Evolutionary conservation across 1,140 invertebrate species (phyloP), one percentile per base, ranked within the genome.

Genomic region (Calliopsis andreniformis): DNA sequence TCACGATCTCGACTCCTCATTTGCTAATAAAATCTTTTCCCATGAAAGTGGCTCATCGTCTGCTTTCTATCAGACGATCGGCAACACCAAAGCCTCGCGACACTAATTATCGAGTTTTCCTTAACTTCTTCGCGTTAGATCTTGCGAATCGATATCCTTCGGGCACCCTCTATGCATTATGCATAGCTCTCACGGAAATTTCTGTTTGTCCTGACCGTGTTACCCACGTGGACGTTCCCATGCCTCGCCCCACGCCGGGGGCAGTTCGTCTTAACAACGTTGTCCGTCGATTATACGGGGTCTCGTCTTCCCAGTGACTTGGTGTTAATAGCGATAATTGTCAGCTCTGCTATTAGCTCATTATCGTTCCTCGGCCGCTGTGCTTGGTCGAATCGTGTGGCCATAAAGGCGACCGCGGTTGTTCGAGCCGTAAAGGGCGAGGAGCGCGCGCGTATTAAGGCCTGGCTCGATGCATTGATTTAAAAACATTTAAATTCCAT

Each of bases 401-500:
- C 43, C 51, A 3, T 2, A 25, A 55, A 23, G 39, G 28, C 25
- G 20, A 10, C n/a, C 25, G 56, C 53, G 53, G 49, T 75, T 66
- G 55, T 62, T 59, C 76, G 23, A 51, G 69, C 55, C 79, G 76
- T 79, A 79, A 82, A 83, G 76, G 70, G 76, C 43, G 59, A 43
- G 2, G 23, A 47, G 59, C 35, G 43, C 18, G 78, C 58, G 58
- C 71, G 39, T 62, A 81, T 84, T 83, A 80, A 83, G 78, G 78
- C 55, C 32, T 35, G 63, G 59, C 83, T 78, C 39, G 78, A 59
- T 78, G 83, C 85, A 85, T 85, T 83, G 84, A 85, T 85, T 85
- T 85, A 85, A 85, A 86, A 86, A 86, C 80, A 86, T 86, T 86
- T 85, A 86, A 86, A 86, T 86, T 86, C 84, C 84, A 86, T 86